Conservation (phyloP, 2,888 invertebrate genomes). For the Anoplius nigerrimus region DNA sequence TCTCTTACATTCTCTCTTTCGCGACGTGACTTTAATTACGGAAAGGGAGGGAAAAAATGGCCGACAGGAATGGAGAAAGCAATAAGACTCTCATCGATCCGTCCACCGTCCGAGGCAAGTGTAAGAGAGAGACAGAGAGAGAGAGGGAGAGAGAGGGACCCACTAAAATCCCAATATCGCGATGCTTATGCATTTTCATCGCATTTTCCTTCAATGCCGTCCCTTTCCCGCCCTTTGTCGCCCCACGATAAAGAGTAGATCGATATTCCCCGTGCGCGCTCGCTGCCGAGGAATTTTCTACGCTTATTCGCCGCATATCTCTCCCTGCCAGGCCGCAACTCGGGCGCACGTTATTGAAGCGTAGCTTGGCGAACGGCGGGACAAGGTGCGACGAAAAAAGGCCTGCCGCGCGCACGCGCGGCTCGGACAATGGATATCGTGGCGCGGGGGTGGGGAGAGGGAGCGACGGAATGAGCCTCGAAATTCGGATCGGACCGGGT, state of each 20-base stretch:
- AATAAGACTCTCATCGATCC: too few relatives aligned
- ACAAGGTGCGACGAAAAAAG: constrained; percentile 23
- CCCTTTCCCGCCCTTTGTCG: too few relatives aligned
- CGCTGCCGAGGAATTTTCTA: constrained; percentile 25
- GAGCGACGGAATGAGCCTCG: constrained; percentile 7
- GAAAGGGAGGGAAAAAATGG: too few relatives aligned
- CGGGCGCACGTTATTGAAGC: constrained; percentile 5
- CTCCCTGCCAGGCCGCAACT: constrained; percentile 30
- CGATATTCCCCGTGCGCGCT: constrained; percentile 40
- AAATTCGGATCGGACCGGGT: constrained; percentile 37
- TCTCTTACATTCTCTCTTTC: too few relatives aligned
- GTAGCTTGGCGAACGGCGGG: not conserved
- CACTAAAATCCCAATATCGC: too few relatives aligned
- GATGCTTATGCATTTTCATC: too few relatives aligned
- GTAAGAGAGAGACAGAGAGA: too few relatives aligned
- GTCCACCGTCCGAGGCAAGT: not conserved
- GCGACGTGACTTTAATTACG: not conserved
- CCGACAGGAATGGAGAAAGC: too few relatives aligned
- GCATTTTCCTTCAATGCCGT: too few relatives aligned
- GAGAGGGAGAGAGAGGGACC: not conserved
- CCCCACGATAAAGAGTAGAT: constrained; percentile 38
- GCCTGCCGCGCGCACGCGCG: too few relatives aligned
- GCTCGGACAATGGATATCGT: too few relatives aligned
- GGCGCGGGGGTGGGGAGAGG: too few relatives aligned
- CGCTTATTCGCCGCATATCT: constrained; percentile 42